These are phyloP conservation scores for Fregata magnificens DNA, from an alignment of 2,113 vertebrate genomes.

Conservation along the genomic window DNA sequence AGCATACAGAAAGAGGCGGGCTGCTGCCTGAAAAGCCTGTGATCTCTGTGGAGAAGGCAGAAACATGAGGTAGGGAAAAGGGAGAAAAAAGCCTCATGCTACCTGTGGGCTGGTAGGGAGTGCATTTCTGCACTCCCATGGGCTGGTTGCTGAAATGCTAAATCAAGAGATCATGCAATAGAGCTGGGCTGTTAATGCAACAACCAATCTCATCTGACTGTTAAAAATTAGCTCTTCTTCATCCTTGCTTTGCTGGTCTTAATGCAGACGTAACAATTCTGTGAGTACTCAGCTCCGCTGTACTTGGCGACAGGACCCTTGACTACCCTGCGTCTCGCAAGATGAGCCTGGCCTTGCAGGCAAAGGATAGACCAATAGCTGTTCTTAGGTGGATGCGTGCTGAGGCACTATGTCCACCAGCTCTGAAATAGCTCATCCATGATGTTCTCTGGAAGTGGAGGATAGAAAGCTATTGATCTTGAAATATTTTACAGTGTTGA, in stretches of 20 bases:
- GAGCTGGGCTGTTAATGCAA: not conserved
- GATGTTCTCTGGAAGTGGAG: not conserved
- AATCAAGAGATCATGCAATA: not conserved
- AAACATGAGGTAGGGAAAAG: not conserved
- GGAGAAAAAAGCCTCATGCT: not conserved
- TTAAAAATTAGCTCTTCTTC: not conserved
- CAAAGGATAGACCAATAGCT: not conserved
- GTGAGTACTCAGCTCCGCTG: not conserved
- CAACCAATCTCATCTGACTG: not conserved
- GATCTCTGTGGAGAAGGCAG: not conserved
- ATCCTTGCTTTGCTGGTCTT: not conserved
- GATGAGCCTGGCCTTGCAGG: not conserved
- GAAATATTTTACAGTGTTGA: not conserved
- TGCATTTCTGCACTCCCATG: not conserved
- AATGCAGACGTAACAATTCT: not conserved
- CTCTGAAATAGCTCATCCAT: not conserved
- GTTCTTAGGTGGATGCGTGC: not conserved
- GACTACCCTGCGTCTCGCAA: not conserved
- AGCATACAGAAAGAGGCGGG: not conserved
- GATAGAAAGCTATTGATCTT: not conserved
- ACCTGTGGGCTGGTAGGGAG: not conserved
- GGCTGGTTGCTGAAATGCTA: not conserved
- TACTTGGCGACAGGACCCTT: not conserved
- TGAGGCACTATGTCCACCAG: not conserved
- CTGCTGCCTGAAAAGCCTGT: not conserved